Conservation (phyloP, 2,888 invertebrate species). For the Luperina nickerlii region DNA sequence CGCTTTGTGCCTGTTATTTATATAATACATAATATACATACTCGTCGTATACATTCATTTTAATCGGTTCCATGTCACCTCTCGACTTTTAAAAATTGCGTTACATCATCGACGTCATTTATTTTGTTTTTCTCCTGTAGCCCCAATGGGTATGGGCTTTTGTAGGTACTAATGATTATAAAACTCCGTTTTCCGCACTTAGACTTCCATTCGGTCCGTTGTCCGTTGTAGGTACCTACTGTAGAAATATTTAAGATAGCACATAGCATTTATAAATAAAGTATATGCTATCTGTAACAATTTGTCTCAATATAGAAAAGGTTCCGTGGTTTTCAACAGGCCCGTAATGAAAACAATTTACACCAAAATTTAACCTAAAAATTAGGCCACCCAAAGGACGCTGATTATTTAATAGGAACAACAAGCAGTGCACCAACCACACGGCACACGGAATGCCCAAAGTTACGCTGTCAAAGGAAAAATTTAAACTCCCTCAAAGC, state of each 20-base stretch:
- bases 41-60: too few relatives aligned
- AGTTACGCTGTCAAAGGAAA: conserved; percentile 71
- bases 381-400: conserved; percentile 8
- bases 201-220: too few relatives aligned
- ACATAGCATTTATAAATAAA: too few relatives aligned
- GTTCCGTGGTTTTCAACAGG: background rate
- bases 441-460: conserved; percentile 50
- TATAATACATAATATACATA: too few relatives aligned
- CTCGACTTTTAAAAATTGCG: background rate
- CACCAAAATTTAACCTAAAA: conserved; percentile 13
- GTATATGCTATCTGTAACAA: background rate
- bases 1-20: too few relatives aligned
- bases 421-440: conserved; percentile 35
- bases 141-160: too few relatives aligned
- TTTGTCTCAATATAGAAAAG: background rate
- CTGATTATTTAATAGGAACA: conserved; percentile 45
- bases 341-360: background rate
- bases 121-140: too few relatives aligned
- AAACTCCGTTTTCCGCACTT: too few relatives aligned
- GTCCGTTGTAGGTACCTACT: too few relatives aligned
- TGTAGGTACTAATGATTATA: too few relatives aligned
- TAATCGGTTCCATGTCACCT: background rate
- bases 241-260: background rate
- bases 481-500: conserved; percentile 61
- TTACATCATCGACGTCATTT: too few relatives aligned